Conservation (phyloP, 2,888 invertebrate species). For the Leucoptera coffeella region DNA sequence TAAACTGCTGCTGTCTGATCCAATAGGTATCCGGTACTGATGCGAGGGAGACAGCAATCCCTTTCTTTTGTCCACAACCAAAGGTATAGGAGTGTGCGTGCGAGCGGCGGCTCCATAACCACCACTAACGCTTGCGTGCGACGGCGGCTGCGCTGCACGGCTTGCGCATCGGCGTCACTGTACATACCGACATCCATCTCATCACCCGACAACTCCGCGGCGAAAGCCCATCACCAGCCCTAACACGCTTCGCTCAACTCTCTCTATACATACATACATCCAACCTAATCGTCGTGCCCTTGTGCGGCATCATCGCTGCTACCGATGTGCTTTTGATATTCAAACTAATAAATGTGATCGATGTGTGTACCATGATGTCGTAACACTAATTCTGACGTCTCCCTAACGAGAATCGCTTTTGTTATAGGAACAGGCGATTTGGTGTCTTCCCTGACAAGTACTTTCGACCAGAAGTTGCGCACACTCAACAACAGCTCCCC, state of each 20-base stretch:
- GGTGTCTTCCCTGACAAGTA: constrained; percentile 74
- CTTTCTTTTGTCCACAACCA: constrained; percentile 45
- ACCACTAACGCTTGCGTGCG: constrained; percentile 6
- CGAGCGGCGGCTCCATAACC: constrained; percentile 13
- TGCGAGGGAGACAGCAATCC: constrained; percentile 47
- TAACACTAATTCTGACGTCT: no score
- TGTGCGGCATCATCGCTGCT: no score
- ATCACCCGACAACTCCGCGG: constrained; percentile 15
- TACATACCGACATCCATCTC: constrained; percentile 14
- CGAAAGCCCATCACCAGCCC: no score
- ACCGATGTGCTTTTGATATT: no score
- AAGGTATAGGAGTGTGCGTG: constrained; percentile 50
- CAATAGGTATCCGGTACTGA: constrained; percentile 51
- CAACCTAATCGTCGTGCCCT: no score
- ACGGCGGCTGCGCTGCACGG: constrained; percentile 25
- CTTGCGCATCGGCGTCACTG: constrained; percentile 20
- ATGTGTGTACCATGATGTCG: no score
- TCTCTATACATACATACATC: no score
- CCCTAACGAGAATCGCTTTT: no score
- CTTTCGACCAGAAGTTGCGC: constrained; percentile 78
- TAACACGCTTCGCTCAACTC: no score
- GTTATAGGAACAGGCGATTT: constrained; percentile 76
- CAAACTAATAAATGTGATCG: no score
- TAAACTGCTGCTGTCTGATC: constrained; percentile 9
- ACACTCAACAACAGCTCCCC: constrained; percentile 64